Percentiles rank a stretch among this genome's conserved stretches.
Conservation (phyloP, 1,140 invertebrate species). For the Panagrolaimus sp. region DNA sequence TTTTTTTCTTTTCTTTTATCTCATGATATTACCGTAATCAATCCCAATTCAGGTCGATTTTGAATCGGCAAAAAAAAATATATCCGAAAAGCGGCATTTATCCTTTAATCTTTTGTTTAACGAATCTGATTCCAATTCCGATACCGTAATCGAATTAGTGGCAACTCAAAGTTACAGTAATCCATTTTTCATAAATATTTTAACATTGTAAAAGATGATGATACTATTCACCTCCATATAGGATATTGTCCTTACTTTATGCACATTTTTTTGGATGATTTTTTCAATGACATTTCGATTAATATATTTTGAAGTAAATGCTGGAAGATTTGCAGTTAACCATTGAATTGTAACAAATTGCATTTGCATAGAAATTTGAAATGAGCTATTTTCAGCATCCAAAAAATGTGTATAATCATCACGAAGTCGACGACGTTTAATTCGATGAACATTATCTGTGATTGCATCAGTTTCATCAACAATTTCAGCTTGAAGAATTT, state of each 20-base stretch:
- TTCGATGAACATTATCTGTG: slow-evolving; percentile 55
- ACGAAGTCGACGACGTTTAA: slow-evolving; percentile 33
- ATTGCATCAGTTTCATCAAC: slow-evolving; percentile 64
- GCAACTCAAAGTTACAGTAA: too few relatives aligned
- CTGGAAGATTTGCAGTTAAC: slow-evolving; percentile 36
- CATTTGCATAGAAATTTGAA: slow-evolving; percentile 56
- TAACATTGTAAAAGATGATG: too few relatives aligned
- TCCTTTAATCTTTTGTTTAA: too few relatives aligned
- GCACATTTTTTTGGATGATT: slow-evolving; percentile 55
- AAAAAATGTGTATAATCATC: slow-evolving; percentile 48
- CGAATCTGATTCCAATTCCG: too few relatives aligned
- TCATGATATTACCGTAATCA: too few relatives aligned
- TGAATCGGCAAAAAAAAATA: too few relatives aligned
- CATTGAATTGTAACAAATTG: slow-evolving; percentile 55
- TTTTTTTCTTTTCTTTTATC: too few relatives aligned
- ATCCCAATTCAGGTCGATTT: too few relatives aligned
- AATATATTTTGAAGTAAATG: slow-evolving; percentile 29
- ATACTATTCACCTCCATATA: not conserved
- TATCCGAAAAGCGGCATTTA: too few relatives aligned
- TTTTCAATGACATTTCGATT: slow-evolving; percentile 54
- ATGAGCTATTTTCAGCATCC: slow-evolving; percentile 41
- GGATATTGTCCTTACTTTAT: slow-evolving; percentile 35
- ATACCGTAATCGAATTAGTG: too few relatives aligned
- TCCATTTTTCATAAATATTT: too few relatives aligned
- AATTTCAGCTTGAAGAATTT: slow-evolving; percentile 65